phyloP scores from a whole-genome alignment of 2,113 vertebrate genomes.

The Choloepus hoffmanni region DNA sequence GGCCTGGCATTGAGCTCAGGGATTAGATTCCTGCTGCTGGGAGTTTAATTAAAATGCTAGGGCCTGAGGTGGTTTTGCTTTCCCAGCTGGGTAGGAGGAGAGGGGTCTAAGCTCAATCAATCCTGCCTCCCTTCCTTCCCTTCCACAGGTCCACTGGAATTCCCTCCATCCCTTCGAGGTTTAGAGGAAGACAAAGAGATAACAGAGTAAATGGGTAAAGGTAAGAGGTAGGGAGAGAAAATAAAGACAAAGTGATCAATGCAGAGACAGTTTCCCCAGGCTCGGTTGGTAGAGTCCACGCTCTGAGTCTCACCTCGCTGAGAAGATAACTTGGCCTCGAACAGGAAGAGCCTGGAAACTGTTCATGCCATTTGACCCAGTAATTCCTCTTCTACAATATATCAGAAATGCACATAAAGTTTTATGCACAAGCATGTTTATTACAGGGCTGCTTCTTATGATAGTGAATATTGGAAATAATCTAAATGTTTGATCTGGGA shows the following conservation, averaged over 20 bases:
- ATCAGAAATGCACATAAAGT: slow-evolving; percentile 35
- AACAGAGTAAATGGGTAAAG: background rate
- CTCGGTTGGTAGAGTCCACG: background rate
- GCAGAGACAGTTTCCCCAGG: background rate
- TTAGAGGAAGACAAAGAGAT: background rate
- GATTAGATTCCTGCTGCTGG: background rate
- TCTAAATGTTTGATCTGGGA: slow-evolving; percentile 60
- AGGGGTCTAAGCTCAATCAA: background rate
- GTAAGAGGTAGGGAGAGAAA: background rate
- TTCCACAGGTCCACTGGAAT: background rate
- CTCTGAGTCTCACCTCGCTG: background rate
- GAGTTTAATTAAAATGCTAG: slow-evolving; percentile 46
- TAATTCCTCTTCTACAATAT: background rate
- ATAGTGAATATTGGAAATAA: slow-evolving; percentile 49
- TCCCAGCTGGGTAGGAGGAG: background rate
- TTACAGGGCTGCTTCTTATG: slow-evolving; percentile 6
- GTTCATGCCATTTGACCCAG: background rate
- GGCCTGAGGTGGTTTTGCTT: background rate
- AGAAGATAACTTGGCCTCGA: background rate
- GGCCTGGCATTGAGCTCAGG: background rate
- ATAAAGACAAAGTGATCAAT: background rate
- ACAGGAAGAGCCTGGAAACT: background rate
- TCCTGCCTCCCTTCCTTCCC: background rate
- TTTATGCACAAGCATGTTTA: background rate
- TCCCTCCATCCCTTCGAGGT: background rate